phyloP scores from a whole-genome alignment of 2,797 vertebrate genomes.

The Onychomys arenicola region DNA sequence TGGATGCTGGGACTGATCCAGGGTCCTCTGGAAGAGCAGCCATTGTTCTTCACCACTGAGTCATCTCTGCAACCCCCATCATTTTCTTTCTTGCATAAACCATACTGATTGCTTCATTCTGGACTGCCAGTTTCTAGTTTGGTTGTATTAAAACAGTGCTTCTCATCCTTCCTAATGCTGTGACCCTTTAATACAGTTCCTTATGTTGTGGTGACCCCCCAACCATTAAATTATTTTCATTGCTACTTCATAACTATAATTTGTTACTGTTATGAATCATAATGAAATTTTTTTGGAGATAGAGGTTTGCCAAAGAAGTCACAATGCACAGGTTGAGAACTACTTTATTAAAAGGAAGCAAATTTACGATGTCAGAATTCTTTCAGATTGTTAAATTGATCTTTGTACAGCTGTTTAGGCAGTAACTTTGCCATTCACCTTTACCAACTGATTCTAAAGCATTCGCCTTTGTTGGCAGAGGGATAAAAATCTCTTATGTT shows the following conservation, averaged over 20 bases:
- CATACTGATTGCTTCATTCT: conserved; percentile 42
- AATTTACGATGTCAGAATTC: background rate
- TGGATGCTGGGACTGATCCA: background rate
- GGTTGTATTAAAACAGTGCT: background rate
- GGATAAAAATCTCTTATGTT: conserved; percentile 23
- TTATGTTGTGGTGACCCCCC: background rate
- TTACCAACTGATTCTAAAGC: conserved; percentile 35
- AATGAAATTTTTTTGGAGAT: background rate
- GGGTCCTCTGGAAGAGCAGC: background rate
- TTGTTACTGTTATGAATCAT: background rate
- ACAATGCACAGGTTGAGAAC: background rate
- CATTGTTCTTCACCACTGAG: background rate
- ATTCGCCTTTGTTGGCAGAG: conserved; percentile 55
- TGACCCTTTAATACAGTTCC: background rate
- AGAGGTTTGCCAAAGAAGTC: background rate
- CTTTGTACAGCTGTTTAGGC: conserved; percentile 1
- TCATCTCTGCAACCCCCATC: background rate
- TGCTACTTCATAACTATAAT: background rate
- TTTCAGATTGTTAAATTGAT: conserved; percentile 56
- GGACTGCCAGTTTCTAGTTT: background rate
- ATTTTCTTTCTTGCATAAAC: conserved; percentile 14
- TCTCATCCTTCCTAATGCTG: background rate
- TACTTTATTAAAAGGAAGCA: background rate
- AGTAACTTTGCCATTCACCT: conserved; percentile 5
- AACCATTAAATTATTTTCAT: background rate